Percentiles rank a stretch among this genome's conserved stretches.
These are phyloP conservation scores for Eurytemora carolleeae DNA, from an alignment of 1,140 invertebrate species.

Conservation along the genomic window DNA sequence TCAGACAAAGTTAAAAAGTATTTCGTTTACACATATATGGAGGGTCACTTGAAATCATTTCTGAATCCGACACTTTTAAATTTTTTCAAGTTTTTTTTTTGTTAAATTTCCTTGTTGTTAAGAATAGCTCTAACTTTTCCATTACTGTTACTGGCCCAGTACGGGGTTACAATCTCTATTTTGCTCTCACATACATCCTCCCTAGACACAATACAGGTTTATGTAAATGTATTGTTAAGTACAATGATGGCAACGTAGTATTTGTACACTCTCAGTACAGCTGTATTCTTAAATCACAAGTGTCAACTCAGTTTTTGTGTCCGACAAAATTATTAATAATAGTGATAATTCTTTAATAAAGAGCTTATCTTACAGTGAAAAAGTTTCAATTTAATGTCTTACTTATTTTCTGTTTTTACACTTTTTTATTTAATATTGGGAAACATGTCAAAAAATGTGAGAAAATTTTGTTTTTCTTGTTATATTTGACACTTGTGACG, in stretches of 20 bases:
- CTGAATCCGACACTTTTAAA: no score
- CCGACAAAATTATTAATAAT: not conserved
- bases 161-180: conserved; percentile 77
- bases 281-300: not conserved
- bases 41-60: no score
- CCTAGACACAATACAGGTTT: conserved; percentile 28
- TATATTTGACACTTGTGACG: no score
- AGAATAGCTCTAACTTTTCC: conserved; percentile 74
- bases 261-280: no score
- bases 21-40: no score
- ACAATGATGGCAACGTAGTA: no score
- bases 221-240: not conserved
- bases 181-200: conserved; percentile 73
- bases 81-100: no score
- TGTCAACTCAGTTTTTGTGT: not conserved
- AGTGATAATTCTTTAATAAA: not conserved
- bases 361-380: not conserved
- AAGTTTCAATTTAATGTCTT: not conserved
- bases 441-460: no score
- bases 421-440: no score
- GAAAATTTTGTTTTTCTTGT: no score
- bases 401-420: no score
- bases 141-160: conserved; percentile 76
- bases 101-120: conserved; percentile 82
- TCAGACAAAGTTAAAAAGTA: no score